Base-by-base conservation (phyloP, 2,797 vertebrate genomes). In the Taeniopygia guttata region DNA sequence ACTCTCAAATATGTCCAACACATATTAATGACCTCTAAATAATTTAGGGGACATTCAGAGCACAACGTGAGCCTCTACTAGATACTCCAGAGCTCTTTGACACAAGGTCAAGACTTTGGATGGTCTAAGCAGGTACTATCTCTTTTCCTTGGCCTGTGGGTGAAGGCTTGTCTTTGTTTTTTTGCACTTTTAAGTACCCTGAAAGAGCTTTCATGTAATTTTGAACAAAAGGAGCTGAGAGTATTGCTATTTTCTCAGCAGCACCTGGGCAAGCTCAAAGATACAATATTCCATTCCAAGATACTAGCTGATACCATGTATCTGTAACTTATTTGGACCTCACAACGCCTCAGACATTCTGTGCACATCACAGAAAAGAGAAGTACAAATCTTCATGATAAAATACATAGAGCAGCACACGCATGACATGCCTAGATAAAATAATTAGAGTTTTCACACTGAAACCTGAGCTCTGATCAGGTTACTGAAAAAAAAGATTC, bases 11-110 rank as follows among this genome's bases (percentile, higher is more conserved):
- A 87, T 0, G 21, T 89, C 40, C 40, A 92, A 72, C 73, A 42
- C 29, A 36, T 64, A 90, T 92, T 84, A 90, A 90, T 78, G 62
- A 69, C n/a, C 4, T 75, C 46, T 94, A 79, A 84, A 95, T 92
- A 84, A 90, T 89, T 90, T 19, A 96, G 49, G 21, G 67, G 42
- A 27, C 25, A 62, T 63, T 68, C 25, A 34, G 40, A 80, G 59
- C 59, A 42, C 42, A 59, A 82, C 20, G 29, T 76, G 26, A 7
- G 2, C 15, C 43, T 87, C 25, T 13, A 19, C 36, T 18, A 81
- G 59, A 22, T n/a, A 36, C 3, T 92, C 48, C 42, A 83, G 25
- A 83, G 38, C 52, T 72, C 51, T 66, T 0, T 64, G 32, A 88
- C 30, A 67, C 16, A 81, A 88, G 63, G 80, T 93, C 74, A 87